Base-by-base conservation (phyloP, 1,140 invertebrate genomes). In the Contarinia nasturtii region DNA sequence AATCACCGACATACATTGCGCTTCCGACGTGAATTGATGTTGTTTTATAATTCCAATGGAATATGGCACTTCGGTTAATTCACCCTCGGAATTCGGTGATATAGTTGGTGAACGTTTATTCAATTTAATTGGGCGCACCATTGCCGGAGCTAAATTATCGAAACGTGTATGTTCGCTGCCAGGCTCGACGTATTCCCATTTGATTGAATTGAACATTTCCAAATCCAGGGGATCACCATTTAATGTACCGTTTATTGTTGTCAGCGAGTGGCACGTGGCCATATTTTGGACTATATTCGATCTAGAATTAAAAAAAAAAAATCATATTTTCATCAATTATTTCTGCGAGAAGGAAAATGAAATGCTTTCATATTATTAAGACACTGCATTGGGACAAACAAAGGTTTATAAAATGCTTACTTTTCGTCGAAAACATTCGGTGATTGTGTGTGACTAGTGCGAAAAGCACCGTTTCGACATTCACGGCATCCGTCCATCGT, bases 1-100 rank as follows among this genome's bases (percentile, higher is more conserved):
- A 43, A 95, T 86, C 1, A 94, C 89, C 54, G 84, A 86, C 89
- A 94, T 94, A 41, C 88, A 71, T 60, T 92, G 87, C 22, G 89
- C 69, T 33, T 72, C 79, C 0, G 89, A 93, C 0, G 86, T 87
- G 60, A 94, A 95, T 15, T 89, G 82, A 67, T 94, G 94, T 63
- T 91, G 80, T 15, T 84, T 72, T 4, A 94, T 69, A 43, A 94
- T 84, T 48, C 87, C 89, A 27, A 92, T 75, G 66, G 15, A 17
- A 41, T 14, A 46, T 46, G 17, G 48, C 48, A 46, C n/a, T 44
- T 36, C 19, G 11, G 17, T 10, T 40, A 27, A 38, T 33, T 17
- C 20, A 33, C 33, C 20, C 5, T n/a, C n/a, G 7, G 33, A 27
- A 5, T 5, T 27, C 3, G 27, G 27, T 27, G 27, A 27, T 27